Conservation (phyloP, 2,113 vertebrate species). For the Nerophis ophidion region DNA sequence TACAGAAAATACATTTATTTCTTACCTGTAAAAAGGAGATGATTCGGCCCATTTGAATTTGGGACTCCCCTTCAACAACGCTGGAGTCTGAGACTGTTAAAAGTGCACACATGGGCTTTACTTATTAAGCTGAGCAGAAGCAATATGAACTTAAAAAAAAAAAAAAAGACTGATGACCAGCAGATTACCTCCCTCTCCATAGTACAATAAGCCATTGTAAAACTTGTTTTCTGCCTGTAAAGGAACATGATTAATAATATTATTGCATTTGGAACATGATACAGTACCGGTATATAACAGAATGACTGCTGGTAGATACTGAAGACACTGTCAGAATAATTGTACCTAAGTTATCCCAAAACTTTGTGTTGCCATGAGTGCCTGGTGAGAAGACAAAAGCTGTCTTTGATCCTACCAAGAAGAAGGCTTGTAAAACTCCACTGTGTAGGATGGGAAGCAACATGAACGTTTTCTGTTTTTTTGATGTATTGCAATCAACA, state of each 20-base stretch:
- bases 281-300: not conserved
- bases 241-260: conserved; percentile 20
- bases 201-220: conserved; percentile 96
- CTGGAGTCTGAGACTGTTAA: conserved; percentile 83
- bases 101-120: conserved; percentile 7
- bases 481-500: too few relatives aligned
- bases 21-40: conserved; percentile 95
- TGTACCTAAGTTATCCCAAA: too few relatives aligned
- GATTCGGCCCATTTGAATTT: conserved; percentile 97
- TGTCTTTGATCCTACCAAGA: too few relatives aligned
- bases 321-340: too few relatives aligned
- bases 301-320: not conserved
- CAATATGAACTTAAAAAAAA: not conserved
- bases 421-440: too few relatives aligned
- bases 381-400: too few relatives aligned
- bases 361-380: too few relatives aligned
- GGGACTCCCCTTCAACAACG: conserved; percentile 89
- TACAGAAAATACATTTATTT: not conserved
- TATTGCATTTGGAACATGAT: not conserved
- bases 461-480: too few relatives aligned
- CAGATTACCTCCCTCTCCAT: conserved; percentile 91
- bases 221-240: conserved; percentile 94
- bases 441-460: too few relatives aligned
- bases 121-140: not conserved
- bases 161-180: conserved; percentile 22